Conservation (phyloP, 2,888 invertebrate species). For the Tipula lateralis region DNA sequence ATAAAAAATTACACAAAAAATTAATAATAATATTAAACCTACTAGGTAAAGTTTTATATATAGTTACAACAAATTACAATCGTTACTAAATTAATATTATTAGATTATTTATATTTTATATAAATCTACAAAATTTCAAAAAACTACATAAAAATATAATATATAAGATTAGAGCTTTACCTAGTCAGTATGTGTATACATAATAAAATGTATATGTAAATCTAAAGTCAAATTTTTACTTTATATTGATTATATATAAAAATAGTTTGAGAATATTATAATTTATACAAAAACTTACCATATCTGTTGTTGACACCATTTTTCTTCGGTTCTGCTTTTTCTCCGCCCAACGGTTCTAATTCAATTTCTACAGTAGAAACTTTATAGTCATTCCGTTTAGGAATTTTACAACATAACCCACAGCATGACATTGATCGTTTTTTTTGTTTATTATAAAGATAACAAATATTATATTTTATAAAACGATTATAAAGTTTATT, state of each 20-base stretch:
- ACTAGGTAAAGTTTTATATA: not conserved
- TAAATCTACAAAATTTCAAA: not conserved
- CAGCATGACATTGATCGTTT: conserved; percentile 46
- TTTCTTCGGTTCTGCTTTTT: conserved; percentile 44
- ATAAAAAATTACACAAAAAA: not conserved
- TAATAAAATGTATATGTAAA: no score
- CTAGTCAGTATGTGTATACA: not conserved
- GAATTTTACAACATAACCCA: conserved; percentile 49
- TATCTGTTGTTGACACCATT: conserved; percentile 45
- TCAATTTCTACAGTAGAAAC: conserved; percentile 48
- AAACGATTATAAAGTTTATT: not conserved
- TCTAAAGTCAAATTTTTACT: not conserved
- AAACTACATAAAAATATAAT: not conserved
- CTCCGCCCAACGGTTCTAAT: conserved; percentile 47
- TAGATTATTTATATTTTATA: not conserved
- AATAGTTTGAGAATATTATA: not conserved
- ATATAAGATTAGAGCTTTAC: not conserved
- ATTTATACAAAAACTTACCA: conserved; percentile 40
- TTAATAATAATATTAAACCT: not conserved
- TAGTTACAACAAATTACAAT: not conserved
- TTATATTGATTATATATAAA: not conserved
- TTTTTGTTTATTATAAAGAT: not conserved
- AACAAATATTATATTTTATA: not conserved
- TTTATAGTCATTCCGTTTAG: conserved; percentile 47
- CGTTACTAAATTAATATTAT: not conserved